These are phyloP conservation scores for Hippocampus barbouri DNA, from an alignment of 2,113 vertebrate genomes.

Conservation along the genomic window DNA sequence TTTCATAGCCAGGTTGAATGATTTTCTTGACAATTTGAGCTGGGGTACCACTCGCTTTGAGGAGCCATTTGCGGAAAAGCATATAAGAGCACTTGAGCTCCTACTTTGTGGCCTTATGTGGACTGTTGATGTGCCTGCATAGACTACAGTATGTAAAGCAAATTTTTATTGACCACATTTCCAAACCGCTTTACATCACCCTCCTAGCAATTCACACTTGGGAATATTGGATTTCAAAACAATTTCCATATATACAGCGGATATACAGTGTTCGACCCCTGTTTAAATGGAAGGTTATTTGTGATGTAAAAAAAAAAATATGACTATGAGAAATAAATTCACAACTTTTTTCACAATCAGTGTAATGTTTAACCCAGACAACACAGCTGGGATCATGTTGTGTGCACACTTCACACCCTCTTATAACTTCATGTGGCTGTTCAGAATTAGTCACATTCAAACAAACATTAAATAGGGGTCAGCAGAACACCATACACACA, in stretches of 20 bases:
- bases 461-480: no score
- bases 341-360: no score
- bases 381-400: no score
- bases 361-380: no score
- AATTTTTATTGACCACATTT: not conserved
- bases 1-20: not conserved
- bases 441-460: no score
- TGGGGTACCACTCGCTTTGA: not conserved
- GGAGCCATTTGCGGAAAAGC: not conserved
- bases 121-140: not conserved
- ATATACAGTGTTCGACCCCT: not conserved
- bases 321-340: no score
- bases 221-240: not conserved
- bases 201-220: conserved; percentile 4
- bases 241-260: not conserved
- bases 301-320: not conserved
- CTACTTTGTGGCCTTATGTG: not conserved
- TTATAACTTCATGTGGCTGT: no score
- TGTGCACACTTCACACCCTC: no score
- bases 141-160: not conserved
- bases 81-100: not conserved
- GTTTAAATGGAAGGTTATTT: not conserved
- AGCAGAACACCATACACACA: no score
- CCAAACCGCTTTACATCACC: not conserved
- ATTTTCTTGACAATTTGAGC: conserved; percentile 5